phyloP scores from a whole-genome alignment of 1,140 invertebrate genomes.

The Bombus turneri region DNA sequence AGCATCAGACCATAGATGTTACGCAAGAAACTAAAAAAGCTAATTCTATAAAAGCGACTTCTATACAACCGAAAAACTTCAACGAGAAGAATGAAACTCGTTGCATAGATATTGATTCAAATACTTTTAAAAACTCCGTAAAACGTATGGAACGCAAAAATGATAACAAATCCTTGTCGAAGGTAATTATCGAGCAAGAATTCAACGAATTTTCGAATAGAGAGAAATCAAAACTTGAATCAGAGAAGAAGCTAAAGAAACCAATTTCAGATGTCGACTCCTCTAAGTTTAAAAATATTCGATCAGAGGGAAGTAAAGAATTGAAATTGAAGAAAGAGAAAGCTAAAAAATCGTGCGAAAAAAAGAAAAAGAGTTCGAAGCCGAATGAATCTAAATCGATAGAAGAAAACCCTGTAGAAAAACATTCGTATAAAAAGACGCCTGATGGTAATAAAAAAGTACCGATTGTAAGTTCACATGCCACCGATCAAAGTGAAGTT shows the following conservation, averaged over 20 bases:
- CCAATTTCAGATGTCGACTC: neutral
- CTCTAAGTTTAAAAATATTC: slow-evolving; percentile 72
- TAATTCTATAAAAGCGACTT: neutral
- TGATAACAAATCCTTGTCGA: neutral
- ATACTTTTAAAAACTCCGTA: neutral
- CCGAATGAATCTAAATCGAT: neutral
- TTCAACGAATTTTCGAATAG: neutral
- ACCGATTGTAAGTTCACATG: no score
- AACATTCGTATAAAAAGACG: neutral
- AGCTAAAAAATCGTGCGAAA: slow-evolving; percentile 38
- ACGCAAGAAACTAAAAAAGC: neutral
- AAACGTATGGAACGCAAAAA: neutral
- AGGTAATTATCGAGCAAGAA: neutral
- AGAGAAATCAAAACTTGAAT: neutral
- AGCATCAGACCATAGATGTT: neutral
- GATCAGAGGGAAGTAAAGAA: slow-evolving; percentile 75
- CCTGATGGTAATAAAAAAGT: neutral
- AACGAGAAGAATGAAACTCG: neutral
- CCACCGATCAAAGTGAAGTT: neutral
- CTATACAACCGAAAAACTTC: neutral
- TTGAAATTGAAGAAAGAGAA: slow-evolving; percentile 70
- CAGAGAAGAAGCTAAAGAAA: neutral
- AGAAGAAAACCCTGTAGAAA: slow-evolving; percentile 7
- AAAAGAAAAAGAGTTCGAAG: slow-evolving; percentile 40
- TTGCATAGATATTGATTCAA: neutral